Conservation (phyloP, 2,888 invertebrate genomes). For the Shargacucullia verbasci region DNA sequence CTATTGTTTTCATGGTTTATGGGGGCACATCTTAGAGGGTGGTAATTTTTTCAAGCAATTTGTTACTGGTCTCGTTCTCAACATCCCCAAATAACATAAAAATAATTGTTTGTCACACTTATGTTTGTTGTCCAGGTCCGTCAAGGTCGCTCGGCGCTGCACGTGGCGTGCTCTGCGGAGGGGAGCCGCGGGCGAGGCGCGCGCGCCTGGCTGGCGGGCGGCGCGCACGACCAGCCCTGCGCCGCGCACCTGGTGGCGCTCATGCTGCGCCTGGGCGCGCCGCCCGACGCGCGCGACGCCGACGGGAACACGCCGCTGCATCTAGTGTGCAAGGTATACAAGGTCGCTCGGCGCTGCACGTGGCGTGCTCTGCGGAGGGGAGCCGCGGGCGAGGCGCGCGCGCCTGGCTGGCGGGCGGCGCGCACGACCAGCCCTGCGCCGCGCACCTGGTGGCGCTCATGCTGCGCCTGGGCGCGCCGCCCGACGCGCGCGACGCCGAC, state of each 20-base stretch:
- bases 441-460: slow-evolving; percentile 90
- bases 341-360: not conserved
- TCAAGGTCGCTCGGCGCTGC: slow-evolving; percentile 89
- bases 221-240: too few species aligned
- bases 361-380: not conserved
- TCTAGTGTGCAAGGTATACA: slow-evolving; percentile 92
- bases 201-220: slow-evolving; percentile 89
- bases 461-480: slow-evolving; percentile 94
- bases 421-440: slow-evolving; percentile 22
- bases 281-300: slow-evolving; percentile 93
- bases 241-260: slow-evolving; percentile 89
- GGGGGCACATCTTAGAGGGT: too few species aligned
- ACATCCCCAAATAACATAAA: too few species aligned
- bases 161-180: not conserved
- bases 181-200: too few species aligned
- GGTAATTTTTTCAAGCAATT: too few species aligned
- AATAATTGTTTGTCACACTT: too few species aligned
- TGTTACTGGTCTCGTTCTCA: too few species aligned
- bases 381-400: too few species aligned
- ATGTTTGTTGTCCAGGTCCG: slow-evolving; percentile 81
- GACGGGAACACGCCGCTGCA: slow-evolving; percentile 97
- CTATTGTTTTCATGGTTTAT: too few species aligned
- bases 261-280: slow-evolving; percentile 94
- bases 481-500: slow-evolving; percentile 93
- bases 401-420: slow-evolving; percentile 89